Conservation (phyloP, 1,140 invertebrate genomes). For the Belonocnema kinseyi region DNA sequence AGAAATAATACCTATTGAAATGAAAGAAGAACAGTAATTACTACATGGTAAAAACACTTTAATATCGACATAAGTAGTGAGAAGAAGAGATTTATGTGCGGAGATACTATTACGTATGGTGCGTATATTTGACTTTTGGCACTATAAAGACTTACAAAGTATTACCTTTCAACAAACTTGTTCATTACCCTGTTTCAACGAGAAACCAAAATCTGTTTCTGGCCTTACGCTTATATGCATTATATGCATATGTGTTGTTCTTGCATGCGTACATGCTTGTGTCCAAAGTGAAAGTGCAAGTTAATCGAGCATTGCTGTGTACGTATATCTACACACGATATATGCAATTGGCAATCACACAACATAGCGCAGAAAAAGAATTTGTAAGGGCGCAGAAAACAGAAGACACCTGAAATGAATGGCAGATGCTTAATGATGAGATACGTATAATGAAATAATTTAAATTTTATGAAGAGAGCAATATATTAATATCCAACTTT, state of each 20-base stretch:
- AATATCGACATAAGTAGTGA: too few species aligned
- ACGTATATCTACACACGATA: slow-evolving; percentile 2
- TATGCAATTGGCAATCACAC: slow-evolving; percentile 11
- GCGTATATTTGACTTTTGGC: not conserved
- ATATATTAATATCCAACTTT: not conserved
- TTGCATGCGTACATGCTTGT: not conserved
- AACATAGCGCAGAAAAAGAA: not conserved
- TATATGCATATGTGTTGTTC: not conserved
- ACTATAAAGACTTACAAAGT: not conserved
- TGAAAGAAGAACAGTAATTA: not conserved
- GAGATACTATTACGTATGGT: too few species aligned
- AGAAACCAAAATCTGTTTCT: not conserved
- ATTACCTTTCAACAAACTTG: too few species aligned
- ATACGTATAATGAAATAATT: not conserved
- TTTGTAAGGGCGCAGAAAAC: not conserved
- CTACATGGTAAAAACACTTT: not conserved
- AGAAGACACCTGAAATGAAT: not conserved
- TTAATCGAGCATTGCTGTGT: slow-evolving; percentile 18
- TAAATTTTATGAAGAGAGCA: not conserved
- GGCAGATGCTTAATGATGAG: slow-evolving; percentile 4
- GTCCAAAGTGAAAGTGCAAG: slow-evolving; percentile 30
- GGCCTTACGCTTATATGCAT: not conserved
- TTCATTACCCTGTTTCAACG: not conserved
- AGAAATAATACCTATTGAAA: not conserved
- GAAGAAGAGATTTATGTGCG: too few species aligned